Percentiles rank a stretch among this genome's conserved stretches.
phyloP scores from a whole-genome alignment of 2,113 vertebrate genomes.

The Columba livia region DNA sequence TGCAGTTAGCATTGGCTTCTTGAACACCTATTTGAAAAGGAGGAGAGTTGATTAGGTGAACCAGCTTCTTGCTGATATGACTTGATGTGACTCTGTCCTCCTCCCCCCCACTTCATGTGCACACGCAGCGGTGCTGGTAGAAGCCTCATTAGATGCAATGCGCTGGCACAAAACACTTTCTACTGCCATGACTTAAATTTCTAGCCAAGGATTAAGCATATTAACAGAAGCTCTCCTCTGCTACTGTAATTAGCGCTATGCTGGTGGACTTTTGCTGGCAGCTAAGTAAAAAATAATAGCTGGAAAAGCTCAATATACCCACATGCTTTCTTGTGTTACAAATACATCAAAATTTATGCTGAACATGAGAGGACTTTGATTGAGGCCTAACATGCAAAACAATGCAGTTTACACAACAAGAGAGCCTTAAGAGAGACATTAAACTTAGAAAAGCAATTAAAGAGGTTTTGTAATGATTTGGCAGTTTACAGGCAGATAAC shows the following conservation, averaged over 20 bases:
- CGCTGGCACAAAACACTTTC: not conserved
- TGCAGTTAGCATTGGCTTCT: not conserved
- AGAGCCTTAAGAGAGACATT: not conserved
- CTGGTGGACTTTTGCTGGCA: not conserved
- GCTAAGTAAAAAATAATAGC: not conserved
- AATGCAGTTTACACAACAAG: not conserved
- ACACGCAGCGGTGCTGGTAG: not conserved
- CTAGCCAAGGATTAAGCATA: not conserved
- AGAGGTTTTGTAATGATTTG: slow-evolving; percentile 18
- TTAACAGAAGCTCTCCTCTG: not conserved
- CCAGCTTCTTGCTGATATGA: not conserved
- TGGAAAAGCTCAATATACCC: not conserved
- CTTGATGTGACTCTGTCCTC: not conserved
- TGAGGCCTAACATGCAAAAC: not conserved
- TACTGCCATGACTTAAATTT: not conserved
- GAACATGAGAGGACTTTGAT: not conserved
- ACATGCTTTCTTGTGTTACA: not conserved
- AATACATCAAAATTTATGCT: accelerated
- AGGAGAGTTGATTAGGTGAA: not conserved
- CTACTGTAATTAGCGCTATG: not conserved
- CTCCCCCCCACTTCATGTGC: accelerated
- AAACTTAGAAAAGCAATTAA: not conserved
- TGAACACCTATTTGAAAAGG: not conserved
- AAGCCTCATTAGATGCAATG: not conserved
- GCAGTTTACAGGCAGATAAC: not conserved